Evolutionary conservation across 2,888 invertebrate genomes (phyloP).

Genomic region (Marasmarcha lunaedactyla): DNA sequence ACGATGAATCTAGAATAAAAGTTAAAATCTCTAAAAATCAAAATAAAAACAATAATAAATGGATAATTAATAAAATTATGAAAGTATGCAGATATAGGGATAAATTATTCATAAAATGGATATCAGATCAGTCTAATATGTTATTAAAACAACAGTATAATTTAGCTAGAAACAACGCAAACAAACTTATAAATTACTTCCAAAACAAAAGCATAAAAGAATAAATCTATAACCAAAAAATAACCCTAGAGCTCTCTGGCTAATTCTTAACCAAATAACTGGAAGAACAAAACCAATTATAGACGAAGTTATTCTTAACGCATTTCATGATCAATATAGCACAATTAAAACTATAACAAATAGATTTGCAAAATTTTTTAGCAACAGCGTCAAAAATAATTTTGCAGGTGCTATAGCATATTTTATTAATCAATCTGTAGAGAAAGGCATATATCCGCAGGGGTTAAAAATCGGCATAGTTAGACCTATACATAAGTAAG

Average conservation of each 20-base stretch:
- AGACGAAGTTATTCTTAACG: too few relatives aligned
- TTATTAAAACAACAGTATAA: too few relatives aligned
- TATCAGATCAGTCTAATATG: slow-evolving; percentile 8
- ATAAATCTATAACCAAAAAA: slow-evolving; percentile 4
- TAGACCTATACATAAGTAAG: slow-evolving; percentile 13
- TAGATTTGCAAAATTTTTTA: slow-evolving; percentile 7
- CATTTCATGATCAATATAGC: background rate
- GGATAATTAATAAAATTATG: slow-evolving; percentile 8
- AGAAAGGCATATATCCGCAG: too few relatives aligned
- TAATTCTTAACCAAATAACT: too few relatives aligned
- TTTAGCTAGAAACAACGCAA: too few relatives aligned
- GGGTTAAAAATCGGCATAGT: slow-evolving; percentile 11
- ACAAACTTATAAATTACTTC: slow-evolving; percentile 1
- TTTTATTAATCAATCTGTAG: too few relatives aligned
- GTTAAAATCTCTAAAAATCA: slow-evolving; percentile 1
- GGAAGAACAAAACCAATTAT: too few relatives aligned
- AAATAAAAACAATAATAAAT: too few relatives aligned
- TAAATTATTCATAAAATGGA: slow-evolving; percentile 14
- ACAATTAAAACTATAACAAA: slow-evolving; percentile 5
- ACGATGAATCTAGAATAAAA: slow-evolving; percentile 5
- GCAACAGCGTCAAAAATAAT: background rate
- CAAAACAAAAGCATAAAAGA: slow-evolving; percentile 6
- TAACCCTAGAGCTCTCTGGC: too few relatives aligned
- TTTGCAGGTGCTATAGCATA: too few relatives aligned
- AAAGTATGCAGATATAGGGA: too few relatives aligned